Evolutionary conservation across 92 coral and sea anemone species (phyloP).

Genomic region (Epizoanthus fatuus): DNA sequence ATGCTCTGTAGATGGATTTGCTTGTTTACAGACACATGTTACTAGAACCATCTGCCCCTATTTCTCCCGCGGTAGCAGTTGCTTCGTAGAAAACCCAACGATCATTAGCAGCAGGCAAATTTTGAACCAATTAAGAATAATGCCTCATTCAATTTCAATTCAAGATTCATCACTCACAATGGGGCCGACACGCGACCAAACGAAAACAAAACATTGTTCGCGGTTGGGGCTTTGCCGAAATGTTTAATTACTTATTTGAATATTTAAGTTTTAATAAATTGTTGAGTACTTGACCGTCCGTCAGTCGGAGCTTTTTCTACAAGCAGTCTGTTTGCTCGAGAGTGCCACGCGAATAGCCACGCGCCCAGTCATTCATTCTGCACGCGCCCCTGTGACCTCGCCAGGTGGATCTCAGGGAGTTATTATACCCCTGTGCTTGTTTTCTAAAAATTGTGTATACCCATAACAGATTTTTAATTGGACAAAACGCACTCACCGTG

Average conservation of each 20-base stretch:
- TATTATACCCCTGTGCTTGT: constrained; percentile 70
- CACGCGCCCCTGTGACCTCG: constrained; percentile 56
- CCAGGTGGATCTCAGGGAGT: constrained; percentile 76
- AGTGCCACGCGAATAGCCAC: constrained; percentile 85
- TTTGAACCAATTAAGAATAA: constrained; percentile 63
- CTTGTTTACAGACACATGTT: constrained; percentile 40
- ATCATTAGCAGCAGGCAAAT: constrained; percentile 47
- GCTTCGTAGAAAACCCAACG: constrained; percentile 29
- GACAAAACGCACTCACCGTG: constrained; percentile 72
- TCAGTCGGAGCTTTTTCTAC: constrained; percentile 34
- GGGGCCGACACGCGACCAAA: constrained; percentile 87
- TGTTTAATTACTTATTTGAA: constrained; percentile 82
- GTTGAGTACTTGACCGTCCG: constrained; percentile 73
- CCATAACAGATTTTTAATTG: constrained; percentile 79
- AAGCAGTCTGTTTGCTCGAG: constrained; percentile 65
- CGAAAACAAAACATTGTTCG: constrained; percentile 72
- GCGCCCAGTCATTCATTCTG: constrained; percentile 69
- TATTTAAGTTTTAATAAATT: constrained; percentile 65
- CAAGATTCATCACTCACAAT: constrained; percentile 71
- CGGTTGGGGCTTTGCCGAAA: constrained; percentile 63
- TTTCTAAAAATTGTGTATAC: constrained; percentile 60
- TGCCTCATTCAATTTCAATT: constrained; percentile 63
- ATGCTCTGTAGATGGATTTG: constrained; percentile 17
- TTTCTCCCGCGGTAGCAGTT: constrained; percentile 51
- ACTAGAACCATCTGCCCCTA: constrained; percentile 39